Conservation (phyloP, 2,888 invertebrate species). For the Bimastos eiseni region DNA sequence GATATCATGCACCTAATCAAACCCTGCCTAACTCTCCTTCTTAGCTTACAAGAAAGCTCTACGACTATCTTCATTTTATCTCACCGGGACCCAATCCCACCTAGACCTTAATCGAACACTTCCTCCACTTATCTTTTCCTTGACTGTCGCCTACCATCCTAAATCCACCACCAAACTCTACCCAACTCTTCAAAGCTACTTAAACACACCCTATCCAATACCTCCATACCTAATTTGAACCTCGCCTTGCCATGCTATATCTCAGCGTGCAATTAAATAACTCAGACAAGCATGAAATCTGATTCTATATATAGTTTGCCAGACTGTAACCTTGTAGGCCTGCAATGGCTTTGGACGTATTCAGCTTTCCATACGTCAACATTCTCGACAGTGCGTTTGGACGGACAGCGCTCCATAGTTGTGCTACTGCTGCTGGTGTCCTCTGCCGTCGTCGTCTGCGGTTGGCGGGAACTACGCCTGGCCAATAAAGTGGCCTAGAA, state of each 20-base stretch:
- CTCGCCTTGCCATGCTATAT: neutral
- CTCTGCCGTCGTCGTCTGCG: neutral
- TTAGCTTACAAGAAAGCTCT: too few species aligned
- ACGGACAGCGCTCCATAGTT: neutral
- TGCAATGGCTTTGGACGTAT: neutral
- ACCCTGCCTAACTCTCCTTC: too few species aligned
- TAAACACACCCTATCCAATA: neutral
- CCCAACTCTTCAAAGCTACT: neutral
- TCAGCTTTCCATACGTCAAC: neutral
- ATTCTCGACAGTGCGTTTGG: neutral
- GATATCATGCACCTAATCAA: too few species aligned
- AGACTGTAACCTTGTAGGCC: neutral
- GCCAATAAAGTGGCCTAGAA: neutral
- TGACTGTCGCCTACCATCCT: too few species aligned
- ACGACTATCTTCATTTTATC: too few species aligned
- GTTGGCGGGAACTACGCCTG: slow-evolving; percentile 13
- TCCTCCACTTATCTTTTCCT: too few species aligned
- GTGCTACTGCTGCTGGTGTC: neutral
- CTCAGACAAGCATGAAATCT: neutral
- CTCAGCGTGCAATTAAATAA: neutral
- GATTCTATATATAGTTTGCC: neutral
- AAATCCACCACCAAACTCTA: too few species aligned
- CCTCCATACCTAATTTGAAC: neutral
- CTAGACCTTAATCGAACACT: too few species aligned
- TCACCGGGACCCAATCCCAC: too few species aligned